phyloP scores from a whole-genome alignment of 1,140 invertebrate species.

The Campodea augens region DNA sequence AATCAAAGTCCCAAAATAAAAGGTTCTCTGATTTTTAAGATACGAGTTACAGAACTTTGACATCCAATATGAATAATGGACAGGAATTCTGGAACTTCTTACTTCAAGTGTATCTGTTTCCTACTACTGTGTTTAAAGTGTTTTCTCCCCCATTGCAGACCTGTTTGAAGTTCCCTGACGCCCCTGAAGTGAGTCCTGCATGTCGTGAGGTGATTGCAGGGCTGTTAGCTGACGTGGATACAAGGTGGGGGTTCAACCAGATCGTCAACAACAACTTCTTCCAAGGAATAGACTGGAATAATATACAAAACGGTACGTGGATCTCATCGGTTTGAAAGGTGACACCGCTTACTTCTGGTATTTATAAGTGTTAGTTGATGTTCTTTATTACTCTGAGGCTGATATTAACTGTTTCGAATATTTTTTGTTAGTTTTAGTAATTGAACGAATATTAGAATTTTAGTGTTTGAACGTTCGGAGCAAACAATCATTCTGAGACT shows the following conservation, averaged over 20 bases:
- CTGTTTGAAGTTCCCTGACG: constrained; percentile 32
- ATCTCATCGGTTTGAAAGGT: not conserved
- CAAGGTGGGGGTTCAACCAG: constrained; percentile 32
- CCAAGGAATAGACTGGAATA: constrained; percentile 30
- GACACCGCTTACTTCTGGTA: not conserved
- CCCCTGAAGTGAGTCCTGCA: constrained; percentile 26
- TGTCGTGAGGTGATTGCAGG: constrained; percentile 33
- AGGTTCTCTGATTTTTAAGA: no score
- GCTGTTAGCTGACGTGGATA: constrained; percentile 31
- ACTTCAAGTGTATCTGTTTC: not conserved
- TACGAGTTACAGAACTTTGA: no score
- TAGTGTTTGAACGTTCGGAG: no score
- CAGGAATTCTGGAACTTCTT: not conserved
- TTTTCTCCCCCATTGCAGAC: constrained; percentile 16
- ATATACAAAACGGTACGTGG: constrained; percentile 24
- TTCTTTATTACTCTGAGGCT: not conserved
- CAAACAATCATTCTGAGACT: no score
- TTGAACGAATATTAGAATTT: not conserved
- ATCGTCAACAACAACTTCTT: constrained; percentile 44
- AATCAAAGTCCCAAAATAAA: no score
- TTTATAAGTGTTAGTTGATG: not conserved
- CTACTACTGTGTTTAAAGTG: not conserved
- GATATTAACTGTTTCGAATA: not conserved
- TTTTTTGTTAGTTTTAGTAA: not conserved
- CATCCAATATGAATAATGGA: not conserved